These are phyloP conservation scores for Pogonomyrmex californicus DNA, from an alignment of 1,140 invertebrate species.

Conservation along the genomic window DNA sequence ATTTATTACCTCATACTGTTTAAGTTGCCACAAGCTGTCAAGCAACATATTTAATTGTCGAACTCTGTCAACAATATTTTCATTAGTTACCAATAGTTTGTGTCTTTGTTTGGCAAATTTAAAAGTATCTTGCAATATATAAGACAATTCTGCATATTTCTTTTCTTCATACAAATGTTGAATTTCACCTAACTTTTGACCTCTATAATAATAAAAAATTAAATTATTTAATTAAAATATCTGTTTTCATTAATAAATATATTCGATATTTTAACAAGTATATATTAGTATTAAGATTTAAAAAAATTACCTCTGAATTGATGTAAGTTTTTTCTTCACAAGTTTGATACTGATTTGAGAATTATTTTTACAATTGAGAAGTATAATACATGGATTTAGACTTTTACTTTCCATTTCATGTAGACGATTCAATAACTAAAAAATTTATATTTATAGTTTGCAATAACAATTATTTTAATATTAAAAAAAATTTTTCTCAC, in stretches of 20 bases:
- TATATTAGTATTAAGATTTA: conserved; percentile 8
- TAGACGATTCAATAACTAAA: conserved; percentile 84
- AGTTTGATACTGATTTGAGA: conserved; percentile 83
- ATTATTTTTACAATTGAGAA: conserved; percentile 87
- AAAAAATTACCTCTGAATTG: conserved; percentile 85
- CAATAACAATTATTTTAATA: conserved; percentile 14
- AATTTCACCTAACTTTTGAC: conserved; percentile 87
- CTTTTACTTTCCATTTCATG: conserved; percentile 78
- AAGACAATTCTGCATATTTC: conserved; percentile 89
- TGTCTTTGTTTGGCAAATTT: conserved; percentile 85
- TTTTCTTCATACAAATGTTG: conserved; percentile 89
- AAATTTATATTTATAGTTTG: conserved; percentile 51
- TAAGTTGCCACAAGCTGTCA: conserved; percentile 90
- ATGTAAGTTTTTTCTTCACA: conserved; percentile 85
- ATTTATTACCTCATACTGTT: conserved; percentile 83
- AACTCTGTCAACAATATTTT: conserved; percentile 86
- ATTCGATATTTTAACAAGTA: not conserved
- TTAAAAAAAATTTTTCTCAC: conserved; percentile 71
- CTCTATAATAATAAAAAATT: conserved; percentile 79
- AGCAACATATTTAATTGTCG: conserved; percentile 90
- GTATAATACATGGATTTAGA: conserved; percentile 80
- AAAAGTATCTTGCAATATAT: conserved; percentile 90
- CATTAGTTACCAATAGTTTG: conserved; percentile 75
- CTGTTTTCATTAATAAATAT: not conserved
- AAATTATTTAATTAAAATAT: conserved; percentile 26